Conservation (phyloP, 92 coral and sea anemone species). For the Heteractis magnifica region DNA sequence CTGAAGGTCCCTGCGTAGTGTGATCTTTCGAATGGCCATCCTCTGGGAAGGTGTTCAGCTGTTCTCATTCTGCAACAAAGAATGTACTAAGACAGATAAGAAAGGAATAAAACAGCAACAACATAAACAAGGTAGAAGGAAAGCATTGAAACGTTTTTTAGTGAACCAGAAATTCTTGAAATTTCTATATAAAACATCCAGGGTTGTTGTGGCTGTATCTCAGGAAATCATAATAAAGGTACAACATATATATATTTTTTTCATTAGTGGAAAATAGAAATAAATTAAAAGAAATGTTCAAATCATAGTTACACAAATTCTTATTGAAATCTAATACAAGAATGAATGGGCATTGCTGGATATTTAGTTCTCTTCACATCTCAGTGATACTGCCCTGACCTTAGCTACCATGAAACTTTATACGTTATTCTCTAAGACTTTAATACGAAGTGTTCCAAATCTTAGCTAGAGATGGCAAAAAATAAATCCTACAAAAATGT, state of each 20-base stretch:
- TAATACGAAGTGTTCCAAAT: neutral
- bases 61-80: constrained; percentile 63
- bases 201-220: too few relatives aligned
- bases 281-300: too few relatives aligned
- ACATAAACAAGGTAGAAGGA: too few relatives aligned
- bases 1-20: constrained; percentile 88
- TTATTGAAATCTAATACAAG: neutral
- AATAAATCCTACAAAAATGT: neutral
- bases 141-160: too few relatives aligned
- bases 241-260: too few relatives aligned
- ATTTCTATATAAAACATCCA: too few relatives aligned
- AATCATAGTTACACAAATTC: too few relatives aligned
- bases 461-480: neutral
- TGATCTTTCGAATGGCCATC: constrained; percentile 94
- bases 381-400: neutral
- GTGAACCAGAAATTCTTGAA: too few relatives aligned
- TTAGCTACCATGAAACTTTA: constrained; percentile 13
- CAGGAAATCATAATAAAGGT: too few relatives aligned
- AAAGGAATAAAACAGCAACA: too few relatives aligned
- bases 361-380: neutral
- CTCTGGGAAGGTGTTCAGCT: constrained; percentile 88
- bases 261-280: too few relatives aligned
- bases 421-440: neutral
- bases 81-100: neutral
- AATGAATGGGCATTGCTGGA: neutral